Percentiles rank a stretch among this genome's conserved stretches.
Evolutionary conservation across 2,113 vertebrate species (phyloP).

Genomic region (Kryptolebias marmoratus): DNA sequence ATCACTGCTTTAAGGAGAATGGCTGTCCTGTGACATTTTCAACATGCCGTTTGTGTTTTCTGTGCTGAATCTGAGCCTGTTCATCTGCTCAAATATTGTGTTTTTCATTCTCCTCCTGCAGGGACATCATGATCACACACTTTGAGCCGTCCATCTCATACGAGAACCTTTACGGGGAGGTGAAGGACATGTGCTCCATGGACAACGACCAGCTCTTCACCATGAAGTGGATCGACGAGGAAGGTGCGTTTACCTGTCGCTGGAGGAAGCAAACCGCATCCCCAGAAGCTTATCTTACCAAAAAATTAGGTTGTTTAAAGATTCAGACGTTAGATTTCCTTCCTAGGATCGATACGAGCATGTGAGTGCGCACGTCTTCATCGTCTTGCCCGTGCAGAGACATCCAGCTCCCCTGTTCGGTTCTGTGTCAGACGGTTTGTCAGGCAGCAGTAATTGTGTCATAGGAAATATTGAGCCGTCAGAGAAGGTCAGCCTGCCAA

Average conservation of each 20-base stretch:
- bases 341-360: too few species aligned
- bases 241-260: slow-evolving; percentile 81
- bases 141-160: slow-evolving; percentile 97
- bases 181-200: slow-evolving; percentile 97
- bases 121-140: slow-evolving; percentile 99
- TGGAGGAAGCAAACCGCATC: background rate
- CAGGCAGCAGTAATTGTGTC: slow-evolving; percentile 51
- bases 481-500: slow-evolving; percentile 61
- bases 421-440: slow-evolving; percentile 39
- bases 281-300: background rate
- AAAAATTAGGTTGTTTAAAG: background rate
- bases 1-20: background rate
- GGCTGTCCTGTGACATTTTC: background rate
- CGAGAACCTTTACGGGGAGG: slow-evolving; percentile 91
- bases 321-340: too few species aligned
- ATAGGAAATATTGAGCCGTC: slow-evolving; percentile 54
- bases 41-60: background rate
- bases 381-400: slow-evolving; percentile 62
- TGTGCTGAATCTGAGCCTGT: background rate
- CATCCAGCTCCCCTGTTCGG: slow-evolving; percentile 53
- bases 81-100: background rate
- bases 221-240: slow-evolving; percentile 99
- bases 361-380: background rate
- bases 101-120: slow-evolving; percentile 55
- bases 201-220: slow-evolving; percentile 98